These are phyloP conservation scores for Athetis lepigone DNA, from an alignment of 2,888 invertebrate genomes.

Conservation along the genomic window DNA sequence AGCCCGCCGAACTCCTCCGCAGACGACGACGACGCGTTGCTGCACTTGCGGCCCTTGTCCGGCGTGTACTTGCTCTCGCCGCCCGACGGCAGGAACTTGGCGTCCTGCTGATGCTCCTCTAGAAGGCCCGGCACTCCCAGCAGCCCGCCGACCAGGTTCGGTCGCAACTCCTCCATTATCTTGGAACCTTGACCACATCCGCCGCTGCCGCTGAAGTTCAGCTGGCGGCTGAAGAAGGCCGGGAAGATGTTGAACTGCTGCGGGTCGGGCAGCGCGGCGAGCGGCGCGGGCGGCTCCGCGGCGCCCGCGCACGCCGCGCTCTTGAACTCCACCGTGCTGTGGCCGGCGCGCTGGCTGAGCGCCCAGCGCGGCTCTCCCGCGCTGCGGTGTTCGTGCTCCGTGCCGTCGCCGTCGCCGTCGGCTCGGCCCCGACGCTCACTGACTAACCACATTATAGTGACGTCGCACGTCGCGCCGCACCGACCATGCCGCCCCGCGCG, in stretches of 20 bases:
- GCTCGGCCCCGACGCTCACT: slow-evolving; percentile 91
- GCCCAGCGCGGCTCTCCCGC: slow-evolving; percentile 86
- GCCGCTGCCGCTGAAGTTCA: slow-evolving; percentile 94
- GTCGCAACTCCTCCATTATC: slow-evolving; percentile 96
- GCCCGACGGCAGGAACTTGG: slow-evolving; percentile 89
- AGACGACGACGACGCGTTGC: slow-evolving; percentile 93
- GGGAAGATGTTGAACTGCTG: slow-evolving; percentile 98
- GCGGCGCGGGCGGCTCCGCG: slow-evolving; percentile 88
- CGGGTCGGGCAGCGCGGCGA: slow-evolving; percentile 91
- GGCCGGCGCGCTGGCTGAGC: slow-evolving; percentile 88
- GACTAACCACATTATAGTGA: slow-evolving; percentile 92
- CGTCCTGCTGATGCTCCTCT: slow-evolving; percentile 93
- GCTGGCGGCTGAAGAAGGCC: slow-evolving; percentile 96
- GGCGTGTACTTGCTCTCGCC: slow-evolving; percentile 90
- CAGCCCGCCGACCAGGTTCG: slow-evolving; percentile 94
- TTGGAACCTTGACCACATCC: slow-evolving; percentile 93
- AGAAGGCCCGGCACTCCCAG: slow-evolving; percentile 94
- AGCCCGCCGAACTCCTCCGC: slow-evolving; percentile 97
- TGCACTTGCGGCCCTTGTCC: slow-evolving; percentile 93
- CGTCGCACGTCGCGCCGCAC: slow-evolving; percentile 82
- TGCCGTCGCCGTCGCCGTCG: slow-evolving; percentile 88
- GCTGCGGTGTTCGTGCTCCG: slow-evolving; percentile 83
- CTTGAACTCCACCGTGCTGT: slow-evolving; percentile 96
- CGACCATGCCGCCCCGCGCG: slow-evolving; percentile 85
- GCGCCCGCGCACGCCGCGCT: slow-evolving; percentile 93